Base-by-base conservation (phyloP, 1,140 invertebrate genomes). In the Psilanteris sp. region DNA sequence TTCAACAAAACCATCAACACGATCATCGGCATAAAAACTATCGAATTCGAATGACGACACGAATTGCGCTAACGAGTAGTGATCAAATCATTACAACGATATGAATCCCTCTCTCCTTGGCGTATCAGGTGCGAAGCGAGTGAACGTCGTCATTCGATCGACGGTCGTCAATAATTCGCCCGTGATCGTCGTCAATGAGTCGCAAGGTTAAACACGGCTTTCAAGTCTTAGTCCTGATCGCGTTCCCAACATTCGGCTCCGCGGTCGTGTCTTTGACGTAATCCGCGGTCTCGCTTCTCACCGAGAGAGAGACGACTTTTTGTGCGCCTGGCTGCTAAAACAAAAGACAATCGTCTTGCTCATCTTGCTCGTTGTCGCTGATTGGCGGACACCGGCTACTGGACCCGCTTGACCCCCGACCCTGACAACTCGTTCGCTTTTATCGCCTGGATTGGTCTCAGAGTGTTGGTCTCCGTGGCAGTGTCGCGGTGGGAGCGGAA, bases 401-500 rank as follows among this genome's bases (percentile, higher is more conserved):
- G 77, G 77, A 75, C 77, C 71, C 66, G 71, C 71, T 78, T 79
- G 77, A 79, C 71, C 77, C 48, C 67, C 50, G 55, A 75, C 62
- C 64, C 77, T 68, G 72, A 67, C 72, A 71, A 79, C 77, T 79
- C 72, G 72, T 79, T 79, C 67, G 77, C 62, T 64, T 79, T 75
- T 79, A 79, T 79, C 77, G 66, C 73, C 62, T 59, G 72, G 61
- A 74, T 79, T 76, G 62, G 54, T 71, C 59, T 37, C 59, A 24
- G 57, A 52, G 73, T 61, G 52, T 44, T 43, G 73, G 41, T 72
- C 55, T 64, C 37, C 61, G 52, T 31, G 29, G 59, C 73, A 36
- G 57, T 50, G 37, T 27, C 61, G 57, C 72, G 67, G 64, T 79
- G 77, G 77, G 86, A 87, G 84, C 84, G 85, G 86, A 89, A 89